Evolutionary conservation across 2,797 vertebrate species (phyloP).

Genomic region (Clangula hyemalis): DNA sequence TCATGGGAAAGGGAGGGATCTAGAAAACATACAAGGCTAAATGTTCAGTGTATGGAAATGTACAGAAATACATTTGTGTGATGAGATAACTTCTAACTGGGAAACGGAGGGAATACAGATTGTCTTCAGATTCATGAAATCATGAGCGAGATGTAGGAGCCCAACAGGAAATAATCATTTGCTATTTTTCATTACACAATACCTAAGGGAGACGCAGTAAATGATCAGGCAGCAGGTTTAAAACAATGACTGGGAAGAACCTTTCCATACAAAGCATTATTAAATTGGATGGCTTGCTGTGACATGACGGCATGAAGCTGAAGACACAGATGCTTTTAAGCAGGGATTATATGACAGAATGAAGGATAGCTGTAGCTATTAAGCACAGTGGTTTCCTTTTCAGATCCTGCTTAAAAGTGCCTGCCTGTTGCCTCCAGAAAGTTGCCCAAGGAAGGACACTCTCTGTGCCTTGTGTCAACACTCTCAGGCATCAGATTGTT

Average conservation of each 20-base stretch:
- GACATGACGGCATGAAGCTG: neutral
- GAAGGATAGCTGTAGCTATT: neutral
- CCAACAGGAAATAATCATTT: accelerated
- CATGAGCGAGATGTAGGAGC: accelerated
- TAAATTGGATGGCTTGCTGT: neutral
- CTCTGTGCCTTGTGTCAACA: neutral
- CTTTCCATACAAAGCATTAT: neutral
- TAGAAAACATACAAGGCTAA: neutral
- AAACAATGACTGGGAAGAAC: neutral
- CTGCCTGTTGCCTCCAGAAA: neutral
- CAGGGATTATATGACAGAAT: neutral
- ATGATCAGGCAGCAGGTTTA: neutral
- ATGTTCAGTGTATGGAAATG: neutral
- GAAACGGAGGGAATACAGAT: neutral
- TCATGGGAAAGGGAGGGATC: neutral
- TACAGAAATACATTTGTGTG: neutral
- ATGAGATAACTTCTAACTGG: neutral
- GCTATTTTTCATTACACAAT: neutral
- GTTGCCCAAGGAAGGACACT: neutral
- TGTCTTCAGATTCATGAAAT: neutral
- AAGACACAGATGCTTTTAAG: neutral
- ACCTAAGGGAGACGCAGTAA: neutral
- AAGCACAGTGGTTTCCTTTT: neutral
- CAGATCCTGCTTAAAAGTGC: neutral
- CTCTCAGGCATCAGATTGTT: neutral